Evolutionary conservation across 2,888 invertebrate species (phyloP).

Genomic region (Ichneumoninae sp.): DNA sequence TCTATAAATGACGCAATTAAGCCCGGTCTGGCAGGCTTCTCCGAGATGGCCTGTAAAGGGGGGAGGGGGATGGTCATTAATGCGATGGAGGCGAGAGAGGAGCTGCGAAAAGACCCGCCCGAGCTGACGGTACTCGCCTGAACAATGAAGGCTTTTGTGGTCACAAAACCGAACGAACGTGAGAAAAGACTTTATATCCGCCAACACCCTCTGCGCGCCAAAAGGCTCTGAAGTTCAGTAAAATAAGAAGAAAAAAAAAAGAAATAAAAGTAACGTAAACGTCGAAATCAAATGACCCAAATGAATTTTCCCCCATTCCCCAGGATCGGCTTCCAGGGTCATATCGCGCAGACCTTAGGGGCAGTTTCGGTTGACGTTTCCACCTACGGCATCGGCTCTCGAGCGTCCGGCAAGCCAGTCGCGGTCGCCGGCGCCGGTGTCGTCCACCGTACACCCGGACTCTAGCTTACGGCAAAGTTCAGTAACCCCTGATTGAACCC

Average conservation of each 20-base stretch:
- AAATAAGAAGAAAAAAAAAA: background rate
- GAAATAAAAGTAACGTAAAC: background rate
- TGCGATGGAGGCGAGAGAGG: constrained; percentile 59
- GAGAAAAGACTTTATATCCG: constrained; percentile 29
- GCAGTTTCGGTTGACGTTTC: constrained; percentile 32
- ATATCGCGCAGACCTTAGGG: constrained; percentile 1
- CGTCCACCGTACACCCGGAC: constrained; percentile 45
- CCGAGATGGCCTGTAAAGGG: constrained; percentile 73
- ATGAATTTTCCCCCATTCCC: background rate
- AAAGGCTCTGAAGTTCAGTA: background rate
- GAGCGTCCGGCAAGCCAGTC: constrained; percentile 15
- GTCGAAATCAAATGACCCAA: background rate
- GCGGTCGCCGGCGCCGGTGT: constrained; percentile 24
- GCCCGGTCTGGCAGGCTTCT: constrained; percentile 40
- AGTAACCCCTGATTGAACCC: constrained; percentile 80
- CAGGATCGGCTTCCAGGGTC: background rate
- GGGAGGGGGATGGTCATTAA: constrained; percentile 73
- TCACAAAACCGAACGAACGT: constrained; percentile 24
- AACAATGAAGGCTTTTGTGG: constrained; percentile 52
- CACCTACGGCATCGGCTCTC: constrained; percentile 5
- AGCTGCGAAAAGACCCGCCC: constrained; percentile 38
- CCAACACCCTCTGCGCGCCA: constrained; percentile 8
- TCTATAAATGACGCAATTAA: constrained; percentile 71
- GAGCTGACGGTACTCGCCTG: constrained; percentile 11
- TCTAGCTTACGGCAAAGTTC: constrained; percentile 75